Conservation (phyloP, 2,797 vertebrate species). For the Cyprinella venusta region DNA sequence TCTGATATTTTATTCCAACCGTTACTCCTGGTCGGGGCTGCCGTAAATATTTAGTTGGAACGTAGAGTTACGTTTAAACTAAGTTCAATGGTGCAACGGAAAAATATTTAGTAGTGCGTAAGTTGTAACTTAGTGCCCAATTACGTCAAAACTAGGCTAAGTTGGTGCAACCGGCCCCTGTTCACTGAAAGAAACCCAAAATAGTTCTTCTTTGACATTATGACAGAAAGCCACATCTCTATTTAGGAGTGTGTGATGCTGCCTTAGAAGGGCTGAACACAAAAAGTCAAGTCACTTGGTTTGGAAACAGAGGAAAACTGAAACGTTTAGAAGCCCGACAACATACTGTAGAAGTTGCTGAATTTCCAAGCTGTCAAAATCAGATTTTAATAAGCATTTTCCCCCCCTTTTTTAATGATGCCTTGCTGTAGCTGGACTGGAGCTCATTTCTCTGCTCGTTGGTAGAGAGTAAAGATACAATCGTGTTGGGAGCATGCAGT, state of each 20-base stretch:
- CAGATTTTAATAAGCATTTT: too few species aligned
- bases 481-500: slow-evolving; percentile 34
- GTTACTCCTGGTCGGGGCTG: too few species aligned
- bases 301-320: neutral
- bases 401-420: too few species aligned
- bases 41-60: too few species aligned
- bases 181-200: neutral
- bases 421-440: slow-evolving; percentile 36
- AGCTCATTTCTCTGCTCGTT: slow-evolving; percentile 52
- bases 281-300: neutral
- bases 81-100: too few species aligned
- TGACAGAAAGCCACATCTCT: neutral
- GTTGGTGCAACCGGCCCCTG: too few species aligned
- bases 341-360: neutral
- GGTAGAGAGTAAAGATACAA: neutral
- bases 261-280: neutral
- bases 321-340: neutral
- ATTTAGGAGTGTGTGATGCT: neutral
- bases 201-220: neutral
- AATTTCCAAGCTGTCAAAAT: neutral
- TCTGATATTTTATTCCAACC: too few species aligned
- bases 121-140: too few species aligned
- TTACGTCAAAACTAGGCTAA: too few species aligned
- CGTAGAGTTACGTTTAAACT: too few species aligned
- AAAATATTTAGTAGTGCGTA: too few species aligned